Conservation (phyloP, 2,797 vertebrate species). For the Chaetophractus vellerosus region DNA sequence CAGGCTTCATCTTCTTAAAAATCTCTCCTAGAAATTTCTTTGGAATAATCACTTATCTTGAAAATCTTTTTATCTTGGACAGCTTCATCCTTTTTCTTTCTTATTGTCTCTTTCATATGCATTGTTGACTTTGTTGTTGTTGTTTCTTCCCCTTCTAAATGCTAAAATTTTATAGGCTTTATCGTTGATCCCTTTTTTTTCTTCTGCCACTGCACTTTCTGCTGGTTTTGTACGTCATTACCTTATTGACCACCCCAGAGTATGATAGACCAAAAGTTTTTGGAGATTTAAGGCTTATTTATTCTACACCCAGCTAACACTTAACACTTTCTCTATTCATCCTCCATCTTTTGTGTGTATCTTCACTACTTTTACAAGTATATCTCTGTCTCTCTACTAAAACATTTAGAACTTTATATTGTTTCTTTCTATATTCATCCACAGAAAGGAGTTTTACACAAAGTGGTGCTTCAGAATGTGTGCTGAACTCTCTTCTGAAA, state of each 20-base stretch:
- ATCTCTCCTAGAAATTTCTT: neutral
- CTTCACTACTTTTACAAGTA: neutral
- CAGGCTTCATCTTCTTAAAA: neutral
- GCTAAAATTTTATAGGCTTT: neutral
- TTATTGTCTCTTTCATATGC: neutral
- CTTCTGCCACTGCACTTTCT: neutral
- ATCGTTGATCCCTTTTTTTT: neutral
- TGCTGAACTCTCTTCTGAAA: neutral
- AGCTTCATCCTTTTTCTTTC: neutral
- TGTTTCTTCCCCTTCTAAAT: neutral
- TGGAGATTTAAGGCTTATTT: neutral
- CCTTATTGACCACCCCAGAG: neutral
- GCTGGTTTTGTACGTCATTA: neutral
- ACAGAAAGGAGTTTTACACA: neutral
- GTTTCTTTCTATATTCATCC: neutral
- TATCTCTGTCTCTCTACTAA: neutral
- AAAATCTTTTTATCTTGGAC: neutral
- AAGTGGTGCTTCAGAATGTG: neutral
- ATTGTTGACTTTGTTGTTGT: neutral
- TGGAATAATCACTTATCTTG: neutral
- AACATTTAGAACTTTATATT: neutral
- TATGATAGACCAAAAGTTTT: neutral
- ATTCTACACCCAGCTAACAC: neutral
- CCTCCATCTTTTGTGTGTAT: neutral
- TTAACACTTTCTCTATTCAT: neutral